Evolutionary conservation across 1,140 invertebrate species (phyloP).

Genomic region (Pseudomyrmex cubaensis): DNA sequence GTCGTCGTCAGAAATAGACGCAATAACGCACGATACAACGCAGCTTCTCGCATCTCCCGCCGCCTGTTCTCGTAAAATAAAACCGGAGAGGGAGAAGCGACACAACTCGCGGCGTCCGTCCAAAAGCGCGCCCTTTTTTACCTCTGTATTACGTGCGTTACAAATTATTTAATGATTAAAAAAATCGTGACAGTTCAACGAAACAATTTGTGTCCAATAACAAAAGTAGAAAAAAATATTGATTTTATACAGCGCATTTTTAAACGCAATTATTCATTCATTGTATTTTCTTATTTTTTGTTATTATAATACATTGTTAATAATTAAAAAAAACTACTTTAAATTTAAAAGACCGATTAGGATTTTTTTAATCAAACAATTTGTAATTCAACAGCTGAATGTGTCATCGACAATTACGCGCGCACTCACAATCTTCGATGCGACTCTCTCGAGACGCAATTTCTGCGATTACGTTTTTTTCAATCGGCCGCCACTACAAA

Average conservation of each 20-base stretch:
- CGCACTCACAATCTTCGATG: background rate
- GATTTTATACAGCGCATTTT: background rate
- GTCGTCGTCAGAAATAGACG: slow-evolving; percentile 74
- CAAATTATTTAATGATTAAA: background rate
- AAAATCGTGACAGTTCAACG: background rate
- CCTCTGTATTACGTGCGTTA: background rate
- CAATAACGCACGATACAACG: slow-evolving; percentile 67
- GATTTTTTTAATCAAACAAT: too few species aligned
- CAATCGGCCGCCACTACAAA: background rate
- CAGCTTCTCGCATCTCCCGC: slow-evolving; percentile 35
- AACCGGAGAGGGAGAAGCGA: background rate
- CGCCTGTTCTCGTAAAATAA: slow-evolving; percentile 12
- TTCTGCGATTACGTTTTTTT: background rate
- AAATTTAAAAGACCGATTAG: too few species aligned
- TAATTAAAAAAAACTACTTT: background rate
- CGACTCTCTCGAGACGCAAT: background rate
- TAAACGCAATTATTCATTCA: background rate
- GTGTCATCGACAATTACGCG: background rate
- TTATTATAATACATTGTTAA: too few species aligned
- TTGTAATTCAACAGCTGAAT: background rate
- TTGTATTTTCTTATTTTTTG: background rate
- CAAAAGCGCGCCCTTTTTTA: slow-evolving; percentile 25
- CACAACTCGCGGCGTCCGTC: background rate
- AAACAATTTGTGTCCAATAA: background rate
- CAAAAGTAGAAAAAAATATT: background rate